Base-by-base conservation (phyloP, 1,140 invertebrate genomes). In the Medauroidea extradentata region DNA sequence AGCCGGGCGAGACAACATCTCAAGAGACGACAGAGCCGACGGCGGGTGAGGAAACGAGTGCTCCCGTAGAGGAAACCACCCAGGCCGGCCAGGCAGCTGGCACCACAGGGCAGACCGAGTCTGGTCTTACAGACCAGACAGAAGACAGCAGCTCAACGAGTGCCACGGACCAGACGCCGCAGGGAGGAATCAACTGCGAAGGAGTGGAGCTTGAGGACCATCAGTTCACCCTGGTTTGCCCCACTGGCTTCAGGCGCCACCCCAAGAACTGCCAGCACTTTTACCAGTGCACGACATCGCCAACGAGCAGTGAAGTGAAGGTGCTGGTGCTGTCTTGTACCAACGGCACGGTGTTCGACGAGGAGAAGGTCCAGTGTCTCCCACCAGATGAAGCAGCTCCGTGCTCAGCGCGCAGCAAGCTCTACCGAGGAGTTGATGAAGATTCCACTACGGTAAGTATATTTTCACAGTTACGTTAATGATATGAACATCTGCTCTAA, bases 251-350 rank as follows among this genome's bases (percentile, higher is more conserved):
- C 74, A 81, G 80, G 66, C 81, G 89, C 61, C 89, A 93, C 79
- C 88, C 90, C 0, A 87, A 90, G 70, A 85, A 89, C 66, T 93
- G 91, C 67, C 88, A 91, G 69, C 71, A 89, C 42, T 90, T 92
- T 73, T 93, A 93, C 66, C 89, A 93, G 71, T 93, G 90, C 69
- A 86, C 83, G 14, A 79, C 79, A 57, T 81, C 81, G 51, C 71
- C 79, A 0, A 75, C 83, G 19, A 83, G 73, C 34, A 83, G 84
- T 67, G 85, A 91, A 61, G 73, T 88, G 5, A 90, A 88, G 66
- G 79, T 91, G 54, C 77, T 88, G 1, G 78, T 85, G 2, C 81
- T 92, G 48, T 83, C 82, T 49, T 93, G 90, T 73, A 86, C 87
- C 5, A 84, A 88, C 62, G 83, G 83, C 56, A 89, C 86, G 0